Evolutionary conservation across 2,797 vertebrate genomes (phyloP), one percentile per base, ranked within the genome.

Genomic region (Xyrichtys novacula): DNA sequence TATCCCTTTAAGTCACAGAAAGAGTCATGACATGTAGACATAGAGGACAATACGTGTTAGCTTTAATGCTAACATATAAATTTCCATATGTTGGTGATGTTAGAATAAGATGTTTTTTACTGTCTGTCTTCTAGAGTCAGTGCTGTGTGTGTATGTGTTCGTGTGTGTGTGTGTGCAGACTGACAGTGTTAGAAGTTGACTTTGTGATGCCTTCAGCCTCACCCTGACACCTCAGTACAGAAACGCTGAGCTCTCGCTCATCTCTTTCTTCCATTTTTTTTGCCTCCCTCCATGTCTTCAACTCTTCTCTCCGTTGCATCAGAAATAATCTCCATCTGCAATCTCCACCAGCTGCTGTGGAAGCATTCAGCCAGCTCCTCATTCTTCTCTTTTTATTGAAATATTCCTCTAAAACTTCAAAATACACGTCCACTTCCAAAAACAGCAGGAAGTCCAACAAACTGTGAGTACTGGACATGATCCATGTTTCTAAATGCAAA

Each of bases 291-390:
- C 11, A 31, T 44, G 17, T 52, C 48, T 43, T 42, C 38, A 44
- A 46, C 56, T 34, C 48, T 46, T 69, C 40, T n/a, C 32, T 36
- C 31, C 14, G 16, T 70, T 55, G 44, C 57, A 70, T 61, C 57
- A 54, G 39, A 60, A 69, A 46, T 53, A 46, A 47, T 61, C 49
- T 54, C 32, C 48, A 53, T 53, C 57, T 52, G 19, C n/a, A n/a
- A n/a, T n/a, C 23, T 16, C 26, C 9, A 11, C 17, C 5, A 22
- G 28, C 47, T 31, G n/a, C 48, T 50, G 26, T 50, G 15, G 23
- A 12, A 42, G 25, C 25, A 28, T 25, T 48, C 2, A 28, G 17
- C 14, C 17, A 9, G 3, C 19, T 32, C 20, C 19, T 34, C n/a
- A n/a, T n/a, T n/a, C 12, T 22, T 36, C 29, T 4, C 11, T 25